Evolutionary conservation across 2,888 invertebrate genomes (phyloP).

Genomic region (Norana najaformis): DNA sequence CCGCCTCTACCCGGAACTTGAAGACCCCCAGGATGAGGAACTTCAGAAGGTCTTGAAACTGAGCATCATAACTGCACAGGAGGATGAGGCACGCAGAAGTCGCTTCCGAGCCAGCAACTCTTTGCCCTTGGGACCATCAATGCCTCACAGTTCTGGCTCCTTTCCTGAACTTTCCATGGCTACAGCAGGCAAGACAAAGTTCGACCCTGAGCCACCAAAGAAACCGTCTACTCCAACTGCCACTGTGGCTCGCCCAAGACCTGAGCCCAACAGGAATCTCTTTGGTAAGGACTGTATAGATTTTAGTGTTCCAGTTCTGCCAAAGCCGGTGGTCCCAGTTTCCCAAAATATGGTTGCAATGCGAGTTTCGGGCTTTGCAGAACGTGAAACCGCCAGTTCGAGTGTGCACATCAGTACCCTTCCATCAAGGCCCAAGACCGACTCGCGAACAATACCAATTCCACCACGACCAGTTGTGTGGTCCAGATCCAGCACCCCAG

Average conservation of each 20-base stretch:
- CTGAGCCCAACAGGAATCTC: not conserved
- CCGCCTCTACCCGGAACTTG: constrained; percentile 25
- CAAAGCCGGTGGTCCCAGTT: not conserved
- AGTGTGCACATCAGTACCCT: not conserved
- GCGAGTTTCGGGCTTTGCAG: not conserved
- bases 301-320: not conserved
- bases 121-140: not conserved
- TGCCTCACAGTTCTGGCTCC: not conserved
- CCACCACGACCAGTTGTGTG: not conserved
- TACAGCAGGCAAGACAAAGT: too few species aligned
- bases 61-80: constrained; percentile 42
- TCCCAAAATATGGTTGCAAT: not conserved
- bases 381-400: not conserved
- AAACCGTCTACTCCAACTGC: not conserved
- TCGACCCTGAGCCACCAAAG: not conserved
- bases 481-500: not conserved
- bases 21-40: constrained; percentile 39
- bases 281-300: not conserved
- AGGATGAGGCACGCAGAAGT: constrained; percentile 40
- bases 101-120: constrained; percentile 25
- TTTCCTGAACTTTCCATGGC: not conserved
- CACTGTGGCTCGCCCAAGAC: constrained; percentile 26
- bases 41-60: constrained; percentile 38
- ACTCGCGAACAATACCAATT: not conserved
- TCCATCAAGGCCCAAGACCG: not conserved